Conservation (phyloP, 2,797 vertebrate species). For the Cichlasoma orientale region DNA sequence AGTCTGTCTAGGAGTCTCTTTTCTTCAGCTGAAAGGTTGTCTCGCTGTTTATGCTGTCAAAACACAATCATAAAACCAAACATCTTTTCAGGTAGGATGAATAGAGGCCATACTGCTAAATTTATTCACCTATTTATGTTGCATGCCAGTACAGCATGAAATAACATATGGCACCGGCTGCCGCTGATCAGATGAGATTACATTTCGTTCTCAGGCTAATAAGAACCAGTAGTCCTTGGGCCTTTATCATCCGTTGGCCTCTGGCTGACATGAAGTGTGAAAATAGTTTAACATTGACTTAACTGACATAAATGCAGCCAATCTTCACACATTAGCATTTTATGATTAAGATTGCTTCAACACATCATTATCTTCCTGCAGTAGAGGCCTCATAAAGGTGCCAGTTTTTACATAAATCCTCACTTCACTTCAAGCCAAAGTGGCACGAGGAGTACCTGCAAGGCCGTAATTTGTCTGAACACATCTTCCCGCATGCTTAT, state of each 20-base stretch:
- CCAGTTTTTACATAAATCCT: background rate
- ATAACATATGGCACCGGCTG: background rate
- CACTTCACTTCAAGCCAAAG: background rate
- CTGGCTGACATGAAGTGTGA: slow-evolving; percentile 10
- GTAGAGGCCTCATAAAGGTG: background rate
- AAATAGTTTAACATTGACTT: background rate
- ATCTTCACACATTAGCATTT: slow-evolving; percentile 2
- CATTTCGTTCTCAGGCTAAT: slow-evolving; percentile 36
- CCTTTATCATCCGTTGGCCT: background rate
- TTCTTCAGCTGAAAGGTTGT: slow-evolving; percentile 84
- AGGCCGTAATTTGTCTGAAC: slow-evolving; percentile 85
- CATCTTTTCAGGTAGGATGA: background rate
- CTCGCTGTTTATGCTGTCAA: slow-evolving; percentile 83
- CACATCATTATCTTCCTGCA: background rate
- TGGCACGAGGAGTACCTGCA: slow-evolving; percentile 84
- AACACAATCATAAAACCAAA: slow-evolving; percentile 9
- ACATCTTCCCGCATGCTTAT: slow-evolving; percentile 94
- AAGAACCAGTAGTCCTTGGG: background rate
- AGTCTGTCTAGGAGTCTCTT: slow-evolving; percentile 89
- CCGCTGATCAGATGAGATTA: slow-evolving; percentile 11
- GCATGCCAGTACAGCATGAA: background rate
- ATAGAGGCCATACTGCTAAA: background rate
- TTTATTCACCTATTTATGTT: background rate
- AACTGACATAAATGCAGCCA: slow-evolving; percentile 1
- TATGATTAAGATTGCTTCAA: background rate